Conservation (phyloP, 2,113 vertebrate species). For the Girardinichthys multiradiatus region DNA sequence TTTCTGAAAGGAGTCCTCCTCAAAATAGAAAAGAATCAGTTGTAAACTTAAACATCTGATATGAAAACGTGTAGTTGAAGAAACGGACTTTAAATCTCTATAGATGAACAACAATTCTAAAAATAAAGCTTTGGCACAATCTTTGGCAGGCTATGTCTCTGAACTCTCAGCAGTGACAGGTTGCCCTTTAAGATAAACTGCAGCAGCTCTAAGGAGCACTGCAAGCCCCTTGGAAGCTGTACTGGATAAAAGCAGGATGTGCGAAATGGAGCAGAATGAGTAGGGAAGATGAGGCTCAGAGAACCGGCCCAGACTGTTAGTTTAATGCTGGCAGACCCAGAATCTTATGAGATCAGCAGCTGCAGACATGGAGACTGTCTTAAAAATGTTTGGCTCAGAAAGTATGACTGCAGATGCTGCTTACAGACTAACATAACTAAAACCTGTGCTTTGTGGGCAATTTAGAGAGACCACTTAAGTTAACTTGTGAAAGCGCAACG, state of each 20-base stretch:
- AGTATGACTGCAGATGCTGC: constrained; percentile 19
- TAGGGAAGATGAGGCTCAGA: neutral
- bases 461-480: no score
- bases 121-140: no score
- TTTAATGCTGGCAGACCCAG: constrained; percentile 5
- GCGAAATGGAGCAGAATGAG: constrained; percentile 34
- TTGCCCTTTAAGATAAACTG: neutral
- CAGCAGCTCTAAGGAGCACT: neutral
- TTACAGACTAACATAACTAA: neutral
- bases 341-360: constrained; percentile 38
- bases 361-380: constrained; percentile 19
- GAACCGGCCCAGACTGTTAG: neutral
- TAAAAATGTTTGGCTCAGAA: constrained; percentile 52
- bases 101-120: neutral
- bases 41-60: neutral
- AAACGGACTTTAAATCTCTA: neutral
- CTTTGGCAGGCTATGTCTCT: neutral
- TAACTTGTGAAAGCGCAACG: no score
- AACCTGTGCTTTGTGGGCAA: no score
- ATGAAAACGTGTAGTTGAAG: neutral
- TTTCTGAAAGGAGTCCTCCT: neutral
- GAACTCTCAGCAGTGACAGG: neutral
- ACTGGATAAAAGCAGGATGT: constrained; percentile 14
- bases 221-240: neutral
- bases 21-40: neutral